Percentiles rank a stretch among this genome's conserved stretches.
Conservation (phyloP, 2,888 invertebrate species). For the Ariolimax columbianus region DNA sequence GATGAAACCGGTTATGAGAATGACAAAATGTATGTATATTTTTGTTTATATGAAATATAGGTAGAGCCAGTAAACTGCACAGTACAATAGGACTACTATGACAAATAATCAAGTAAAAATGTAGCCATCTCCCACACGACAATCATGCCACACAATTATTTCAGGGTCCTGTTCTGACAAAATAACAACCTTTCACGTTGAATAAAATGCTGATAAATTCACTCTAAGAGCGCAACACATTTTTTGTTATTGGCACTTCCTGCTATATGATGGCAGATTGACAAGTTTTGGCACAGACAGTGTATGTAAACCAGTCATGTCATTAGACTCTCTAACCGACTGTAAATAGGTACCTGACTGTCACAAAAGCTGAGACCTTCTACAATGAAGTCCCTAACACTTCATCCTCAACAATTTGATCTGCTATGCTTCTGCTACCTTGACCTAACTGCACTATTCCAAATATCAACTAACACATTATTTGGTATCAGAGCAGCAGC, state of each 20-base stretch:
- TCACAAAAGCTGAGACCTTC: no score
- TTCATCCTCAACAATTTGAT: no score
- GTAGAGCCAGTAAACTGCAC: no score
- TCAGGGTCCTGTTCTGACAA: neutral
- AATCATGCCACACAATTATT: neutral
- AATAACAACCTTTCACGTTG: neutral
- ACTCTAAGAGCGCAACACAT: no score
- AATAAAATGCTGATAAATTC: neutral
- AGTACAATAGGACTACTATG: neutral
- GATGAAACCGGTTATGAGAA: no score
- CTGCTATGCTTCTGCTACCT: no score
- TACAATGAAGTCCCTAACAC: no score
- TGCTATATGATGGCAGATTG: neutral
- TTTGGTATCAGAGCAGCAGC: neutral
- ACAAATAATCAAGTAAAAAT: neutral
- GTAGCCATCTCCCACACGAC: neutral
- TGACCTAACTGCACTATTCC: neutral
- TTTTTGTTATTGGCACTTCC: neutral
- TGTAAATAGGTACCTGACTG: no score
- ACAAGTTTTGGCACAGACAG: neutral
- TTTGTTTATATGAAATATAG: no score
- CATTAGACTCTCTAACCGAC: no score
- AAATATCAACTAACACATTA: neutral
- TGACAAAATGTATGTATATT: neutral
- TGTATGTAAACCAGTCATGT: no score